Evolutionary conservation across 2,797 vertebrate genomes (phyloP).

Genomic region (Peromyscus aztecus): DNA sequence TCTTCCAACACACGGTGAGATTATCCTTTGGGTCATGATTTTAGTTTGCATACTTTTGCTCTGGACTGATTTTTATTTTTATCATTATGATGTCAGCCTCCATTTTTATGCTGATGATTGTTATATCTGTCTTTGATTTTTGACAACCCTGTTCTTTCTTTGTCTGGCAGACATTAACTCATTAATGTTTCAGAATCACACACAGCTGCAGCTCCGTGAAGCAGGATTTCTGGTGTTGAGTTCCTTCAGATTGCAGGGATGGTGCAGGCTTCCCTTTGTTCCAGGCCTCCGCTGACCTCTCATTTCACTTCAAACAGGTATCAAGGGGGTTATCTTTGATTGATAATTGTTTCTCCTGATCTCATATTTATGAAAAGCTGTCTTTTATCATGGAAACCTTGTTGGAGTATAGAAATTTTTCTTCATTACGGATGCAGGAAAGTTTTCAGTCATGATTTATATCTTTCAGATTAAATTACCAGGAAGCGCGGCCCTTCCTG

Average conservation of each 20-base stretch:
- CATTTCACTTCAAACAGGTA: constrained; percentile 77
- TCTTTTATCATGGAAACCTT: constrained; percentile 79
- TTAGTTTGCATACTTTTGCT: constrained; percentile 56
- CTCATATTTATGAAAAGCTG: constrained; percentile 71
- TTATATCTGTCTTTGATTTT: constrained; percentile 80
- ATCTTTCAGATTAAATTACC: constrained; percentile 78
- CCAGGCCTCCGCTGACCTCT: constrained; percentile 61
- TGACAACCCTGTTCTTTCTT: constrained; percentile 77
- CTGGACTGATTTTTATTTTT: constrained; percentile 80
- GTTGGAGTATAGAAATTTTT: constrained; percentile 74
- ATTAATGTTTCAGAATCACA: constrained; percentile 82
- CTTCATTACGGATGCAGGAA: constrained; percentile 59
- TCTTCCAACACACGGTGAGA: constrained; percentile 47
- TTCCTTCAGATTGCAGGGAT: constrained; percentile 75
- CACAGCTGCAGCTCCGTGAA: constrained; percentile 72
- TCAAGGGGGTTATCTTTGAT: constrained; percentile 73
- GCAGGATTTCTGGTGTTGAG: constrained; percentile 56
- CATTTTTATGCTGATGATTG: constrained; percentile 79
- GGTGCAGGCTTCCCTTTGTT: constrained; percentile 46
- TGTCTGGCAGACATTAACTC: constrained; percentile 80
- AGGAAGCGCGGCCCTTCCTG: constrained; percentile 66
- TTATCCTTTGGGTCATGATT: constrained; percentile 65
- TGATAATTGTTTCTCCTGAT: constrained; percentile 78
- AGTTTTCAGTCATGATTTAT: constrained; percentile 74
- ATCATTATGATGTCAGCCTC: constrained; percentile 78